Conservation (phyloP, 2,797 vertebrate genomes). For the Neoniphon sammara region DNA sequence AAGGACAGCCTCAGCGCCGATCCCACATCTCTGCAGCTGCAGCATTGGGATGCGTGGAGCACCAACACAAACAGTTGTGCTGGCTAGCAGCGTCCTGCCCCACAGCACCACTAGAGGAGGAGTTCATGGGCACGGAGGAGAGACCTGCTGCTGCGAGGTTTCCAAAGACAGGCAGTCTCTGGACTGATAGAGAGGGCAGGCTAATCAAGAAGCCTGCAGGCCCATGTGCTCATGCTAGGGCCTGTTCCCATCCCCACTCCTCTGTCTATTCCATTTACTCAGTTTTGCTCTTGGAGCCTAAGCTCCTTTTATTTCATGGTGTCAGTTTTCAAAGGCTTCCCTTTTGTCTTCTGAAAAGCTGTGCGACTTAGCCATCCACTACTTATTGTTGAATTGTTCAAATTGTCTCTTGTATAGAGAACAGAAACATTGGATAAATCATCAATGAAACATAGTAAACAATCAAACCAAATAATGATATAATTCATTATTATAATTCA, state of each 20-base stretch:
- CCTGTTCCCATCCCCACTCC: slow-evolving; percentile 47
- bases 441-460: slow-evolving; percentile 43
- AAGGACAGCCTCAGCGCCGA: slow-evolving; percentile 57
- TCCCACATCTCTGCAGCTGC: slow-evolving; percentile 53
- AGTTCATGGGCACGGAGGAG: slow-evolving; percentile 49
- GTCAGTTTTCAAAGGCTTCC: slow-evolving; percentile 79
- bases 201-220: slow-evolving; percentile 75
- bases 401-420: slow-evolving; percentile 57
- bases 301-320: slow-evolving; percentile 81
- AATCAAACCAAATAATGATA: slow-evolving; percentile 55
- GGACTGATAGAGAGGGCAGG: slow-evolving; percentile 72
- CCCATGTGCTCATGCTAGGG: slow-evolving; percentile 45
- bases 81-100: slow-evolving; percentile 53
- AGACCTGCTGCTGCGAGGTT: slow-evolving; percentile 52
- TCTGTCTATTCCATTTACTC: slow-evolving; percentile 52
- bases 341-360: slow-evolving; percentile 78
- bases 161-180: slow-evolving; percentile 60
- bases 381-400: slow-evolving; percentile 68
- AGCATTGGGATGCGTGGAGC: slow-evolving; percentile 46
- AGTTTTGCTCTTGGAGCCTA: slow-evolving; percentile 66
- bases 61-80: slow-evolving; percentile 8
- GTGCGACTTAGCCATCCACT: slow-evolving; percentile 68
- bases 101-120: slow-evolving; percentile 55
- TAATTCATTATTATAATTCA: slow-evolving; percentile 43
- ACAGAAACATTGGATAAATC: slow-evolving; percentile 58